Evolutionary conservation across 2,113 vertebrate genomes (phyloP), one percentile per base, ranked within the genome.

Genomic region (Chloebia gouldiae): DNA sequence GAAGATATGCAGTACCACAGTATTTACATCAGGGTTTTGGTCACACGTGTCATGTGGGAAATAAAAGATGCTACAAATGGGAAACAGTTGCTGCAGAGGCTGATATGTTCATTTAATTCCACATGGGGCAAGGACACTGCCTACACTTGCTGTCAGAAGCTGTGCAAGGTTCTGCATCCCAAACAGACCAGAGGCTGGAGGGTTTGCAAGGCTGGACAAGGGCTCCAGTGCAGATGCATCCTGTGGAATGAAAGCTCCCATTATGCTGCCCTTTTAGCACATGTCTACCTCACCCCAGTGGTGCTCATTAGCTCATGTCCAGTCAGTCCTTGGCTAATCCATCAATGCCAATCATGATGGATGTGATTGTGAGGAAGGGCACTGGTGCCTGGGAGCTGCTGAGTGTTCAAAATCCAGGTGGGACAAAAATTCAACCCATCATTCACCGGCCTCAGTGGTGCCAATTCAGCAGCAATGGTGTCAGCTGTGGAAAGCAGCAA

Each of bases 401-500:
- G 92, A 96, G 71, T 66, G 75, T 60, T 97, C 92, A 91, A 83
- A 95, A 95, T 73, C 33, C 85, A 92, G 76, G 93, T 94, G 76
- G 44, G 90, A 87, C 78, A 88, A 89, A 82, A 95, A 86, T 91
- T 54, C 54, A 92, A 10, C 66, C 50, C 85, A 66, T 92, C 75
- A 51, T 49, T 95, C 75, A 94, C 18, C 73, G 86, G 45, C n/a
- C 24, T 89, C 61, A 61, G 64, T 9, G 9, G n/a, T 88, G 93
- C 75, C 42, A 82, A 9, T 66, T 95, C 90, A 96, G 90, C 90
- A 81, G 90, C 42, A 65, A 0, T 15, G 45, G 40, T 91, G 78
- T 76, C 45, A 65, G 31, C n/a, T 69, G 65, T 82, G 72, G 24
- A 59, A 57, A 73, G 65, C 49, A 87, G 23, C 20, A 72, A 4